Conservation (phyloP, 2,113 vertebrate species). For the Lethenteron camtschaticum region DNA sequence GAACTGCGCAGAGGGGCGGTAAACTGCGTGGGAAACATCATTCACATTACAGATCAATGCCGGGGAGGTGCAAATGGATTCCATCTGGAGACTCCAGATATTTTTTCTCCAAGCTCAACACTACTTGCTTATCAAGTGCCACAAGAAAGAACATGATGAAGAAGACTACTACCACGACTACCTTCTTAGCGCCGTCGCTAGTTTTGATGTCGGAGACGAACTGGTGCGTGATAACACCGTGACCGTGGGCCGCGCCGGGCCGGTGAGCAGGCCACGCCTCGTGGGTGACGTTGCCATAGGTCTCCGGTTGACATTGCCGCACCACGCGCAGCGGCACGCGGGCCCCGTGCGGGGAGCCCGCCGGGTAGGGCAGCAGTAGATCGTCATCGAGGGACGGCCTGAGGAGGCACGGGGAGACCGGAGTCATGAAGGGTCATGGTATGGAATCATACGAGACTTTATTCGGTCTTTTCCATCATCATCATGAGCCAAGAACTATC, state of each 20-base stretch:
- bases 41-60: too few species aligned
- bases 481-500: too few species aligned
- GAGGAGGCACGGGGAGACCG: constrained; percentile 7
- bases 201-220: constrained; percentile 33
- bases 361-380: constrained; percentile 31
- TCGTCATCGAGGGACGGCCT: constrained; percentile 28
- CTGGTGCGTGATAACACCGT: constrained; percentile 19
- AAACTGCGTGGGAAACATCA: background rate
- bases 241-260: constrained; percentile 2
- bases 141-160: too few species aligned
- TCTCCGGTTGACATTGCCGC: constrained; percentile 32
- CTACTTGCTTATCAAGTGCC: too few species aligned
- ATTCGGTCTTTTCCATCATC: too few species aligned
- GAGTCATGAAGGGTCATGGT: too few species aligned
- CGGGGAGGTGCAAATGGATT: too few species aligned
- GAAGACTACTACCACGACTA: constrained; percentile 11
- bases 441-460: too few species aligned
- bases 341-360: constrained; percentile 22
- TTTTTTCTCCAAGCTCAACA: too few species aligned
- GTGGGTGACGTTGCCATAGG: constrained; percentile 32
- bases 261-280: constrained; percentile 27
- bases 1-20: background rate
- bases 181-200: background rate
- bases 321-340: constrained; percentile 25
- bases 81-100: too few species aligned